phyloP scores from a whole-genome alignment of 92 coral and sea anemone species.

The Siderastrea siderea region DNA sequence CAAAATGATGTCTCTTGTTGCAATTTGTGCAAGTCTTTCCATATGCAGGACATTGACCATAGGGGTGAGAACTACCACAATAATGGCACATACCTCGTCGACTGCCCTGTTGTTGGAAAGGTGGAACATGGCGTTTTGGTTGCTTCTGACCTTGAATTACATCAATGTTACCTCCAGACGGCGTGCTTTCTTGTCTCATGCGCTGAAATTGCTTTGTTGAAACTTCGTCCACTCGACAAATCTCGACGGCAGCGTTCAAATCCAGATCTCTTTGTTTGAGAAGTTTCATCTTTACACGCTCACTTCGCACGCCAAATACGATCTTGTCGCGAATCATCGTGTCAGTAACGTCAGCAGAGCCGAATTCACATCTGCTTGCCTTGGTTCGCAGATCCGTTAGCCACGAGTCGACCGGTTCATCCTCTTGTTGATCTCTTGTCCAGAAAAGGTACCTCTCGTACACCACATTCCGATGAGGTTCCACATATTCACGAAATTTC shows the following conservation, averaged over 20 bases:
- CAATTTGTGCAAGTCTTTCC: constrained; percentile 39
- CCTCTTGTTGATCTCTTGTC: constrained; percentile 3
- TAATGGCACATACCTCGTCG: constrained; percentile 8
- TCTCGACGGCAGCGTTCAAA: constrained; percentile 3
- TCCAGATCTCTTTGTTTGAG: constrained; percentile 3
- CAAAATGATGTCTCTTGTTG: constrained; percentile 35
- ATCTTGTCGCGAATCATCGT: neutral
- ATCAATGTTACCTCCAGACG: constrained; percentile 6
- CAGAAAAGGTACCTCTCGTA: neutral
- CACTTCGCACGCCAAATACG: neutral
- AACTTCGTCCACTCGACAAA: constrained; percentile 5
- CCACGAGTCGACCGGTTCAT: neutral
- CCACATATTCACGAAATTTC: constrained; percentile 4
- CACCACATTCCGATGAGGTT: constrained; percentile 6
- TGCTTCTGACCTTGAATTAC: constrained; percentile 1
- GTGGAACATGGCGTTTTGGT: neutral
- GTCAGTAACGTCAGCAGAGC: neutral
- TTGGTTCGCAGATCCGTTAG: constrained; percentile 2
- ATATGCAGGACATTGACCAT: constrained; percentile 29
- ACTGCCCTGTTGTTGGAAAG: neutral
- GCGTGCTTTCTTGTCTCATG: neutral
- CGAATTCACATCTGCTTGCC: constrained; percentile 1
- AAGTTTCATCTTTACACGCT: neutral
- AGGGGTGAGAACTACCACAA: constrained; percentile 27
- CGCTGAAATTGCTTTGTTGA: neutral